Conservation (phyloP, 1,140 invertebrate genomes). For the Helicoverpa armigera region DNA sequence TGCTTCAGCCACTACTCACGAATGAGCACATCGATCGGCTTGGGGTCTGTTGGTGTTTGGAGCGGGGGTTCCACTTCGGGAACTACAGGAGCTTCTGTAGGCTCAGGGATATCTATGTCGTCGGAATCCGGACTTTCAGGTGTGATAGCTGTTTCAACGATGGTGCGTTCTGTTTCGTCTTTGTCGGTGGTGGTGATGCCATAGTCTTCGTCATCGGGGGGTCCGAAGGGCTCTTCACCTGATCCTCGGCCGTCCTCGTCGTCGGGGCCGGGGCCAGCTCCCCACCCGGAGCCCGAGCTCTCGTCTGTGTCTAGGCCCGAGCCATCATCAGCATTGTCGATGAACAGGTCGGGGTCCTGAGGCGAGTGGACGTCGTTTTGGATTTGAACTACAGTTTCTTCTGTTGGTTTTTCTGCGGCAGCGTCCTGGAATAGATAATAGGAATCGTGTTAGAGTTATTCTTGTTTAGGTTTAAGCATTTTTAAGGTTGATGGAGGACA, state of each 20-base stretch:
- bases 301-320: conserved; percentile 84
- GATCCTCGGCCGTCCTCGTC: conserved; percentile 84
- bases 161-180: conserved; percentile 27
- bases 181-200: conserved; percentile 52
- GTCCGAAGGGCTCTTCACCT: conserved; percentile 74
- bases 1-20: conserved; percentile 86
- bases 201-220: conserved; percentile 81
- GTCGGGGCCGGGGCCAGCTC: conserved; percentile 82
- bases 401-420: conserved; percentile 67
- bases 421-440: conserved; percentile 74
- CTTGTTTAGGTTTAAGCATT: background rate
- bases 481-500: background rate
- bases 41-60: conserved; percentile 63
- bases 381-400: conserved; percentile 62
- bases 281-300: conserved; percentile 86
- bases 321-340: conserved; percentile 82
- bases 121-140: conserved; percentile 50
- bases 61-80: conserved; percentile 56
- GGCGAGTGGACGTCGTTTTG: conserved; percentile 71
- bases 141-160: conserved; percentile 15
- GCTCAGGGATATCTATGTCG: conserved; percentile 51
- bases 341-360: conserved; percentile 76
- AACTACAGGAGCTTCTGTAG: conserved; percentile 58
- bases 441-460: background rate
- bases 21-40: conserved; percentile 74